These are phyloP conservation scores for Mormyrus iriodes DNA, from an alignment of 2,113 vertebrate genomes.

Conservation along the genomic window DNA sequence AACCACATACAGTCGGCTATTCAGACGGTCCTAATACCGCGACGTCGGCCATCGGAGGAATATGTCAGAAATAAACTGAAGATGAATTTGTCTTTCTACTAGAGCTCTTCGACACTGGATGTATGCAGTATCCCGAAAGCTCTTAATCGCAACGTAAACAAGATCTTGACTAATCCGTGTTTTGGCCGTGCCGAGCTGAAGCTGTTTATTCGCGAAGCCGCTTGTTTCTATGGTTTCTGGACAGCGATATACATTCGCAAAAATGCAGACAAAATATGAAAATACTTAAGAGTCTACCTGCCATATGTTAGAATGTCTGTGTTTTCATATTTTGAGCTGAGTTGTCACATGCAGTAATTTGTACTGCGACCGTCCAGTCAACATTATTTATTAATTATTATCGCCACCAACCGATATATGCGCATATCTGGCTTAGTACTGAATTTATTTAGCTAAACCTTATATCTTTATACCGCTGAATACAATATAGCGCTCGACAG, in stretches of 20 bases:
- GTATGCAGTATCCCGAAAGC: constrained; percentile 14
- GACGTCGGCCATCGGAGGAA: neutral
- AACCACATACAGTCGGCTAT: neutral
- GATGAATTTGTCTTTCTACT: neutral
- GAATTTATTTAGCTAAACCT: neutral
- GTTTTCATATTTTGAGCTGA: constrained; percentile 18
- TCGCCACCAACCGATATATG: neutral
- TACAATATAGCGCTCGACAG: neutral
- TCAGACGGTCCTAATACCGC: neutral
- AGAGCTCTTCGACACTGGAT: neutral
- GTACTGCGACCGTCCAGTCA: neutral
- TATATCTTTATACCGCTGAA: neutral
- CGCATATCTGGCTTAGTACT: neutral
- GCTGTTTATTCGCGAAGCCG: neutral
- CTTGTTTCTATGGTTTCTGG: neutral
- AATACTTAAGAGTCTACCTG: neutral
- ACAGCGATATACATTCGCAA: neutral
- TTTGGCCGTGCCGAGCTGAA: neutral
- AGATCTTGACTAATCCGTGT: constrained; percentile 2
- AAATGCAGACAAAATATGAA: neutral
- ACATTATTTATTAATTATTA: neutral
- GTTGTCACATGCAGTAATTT: neutral
- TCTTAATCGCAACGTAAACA: constrained; percentile 28
- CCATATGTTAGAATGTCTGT: neutral
- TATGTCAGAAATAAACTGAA: constrained; percentile 12